Conservation (phyloP, 30 jellyfish, hydroid and myxozoan species). For the Turritopsis rubra region DNA sequence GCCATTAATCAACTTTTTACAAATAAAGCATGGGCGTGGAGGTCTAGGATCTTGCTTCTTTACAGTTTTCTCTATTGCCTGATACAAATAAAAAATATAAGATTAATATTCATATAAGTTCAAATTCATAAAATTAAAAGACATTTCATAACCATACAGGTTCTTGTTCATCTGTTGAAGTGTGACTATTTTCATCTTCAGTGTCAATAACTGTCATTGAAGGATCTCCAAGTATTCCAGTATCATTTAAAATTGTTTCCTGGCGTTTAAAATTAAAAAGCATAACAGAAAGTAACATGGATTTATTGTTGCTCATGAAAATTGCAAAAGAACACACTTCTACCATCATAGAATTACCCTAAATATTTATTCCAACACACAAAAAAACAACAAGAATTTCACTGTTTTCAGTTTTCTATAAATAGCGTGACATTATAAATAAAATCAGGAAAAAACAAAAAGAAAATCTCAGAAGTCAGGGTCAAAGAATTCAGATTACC, state of each 20-base stretch:
- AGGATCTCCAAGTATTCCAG: not conserved
- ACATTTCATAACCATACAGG: not conserved
- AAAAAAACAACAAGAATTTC: not conserved
- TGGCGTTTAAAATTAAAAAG: not conserved
- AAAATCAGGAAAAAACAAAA: not conserved
- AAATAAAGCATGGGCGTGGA: not conserved
- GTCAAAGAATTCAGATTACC: not conserved
- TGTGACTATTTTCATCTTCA: not conserved
- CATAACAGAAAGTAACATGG: not conserved
- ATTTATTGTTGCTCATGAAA: not conserved
- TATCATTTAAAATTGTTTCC: not conserved
- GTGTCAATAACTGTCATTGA: not conserved
- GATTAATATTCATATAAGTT: not conserved
- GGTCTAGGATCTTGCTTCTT: conserved; percentile 4
- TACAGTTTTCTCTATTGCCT: not conserved
- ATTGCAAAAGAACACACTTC: not conserved
- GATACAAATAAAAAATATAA: not conserved
- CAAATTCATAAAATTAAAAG: not conserved
- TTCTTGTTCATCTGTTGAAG: not conserved
- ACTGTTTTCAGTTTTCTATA: not conserved
- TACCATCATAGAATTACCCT: not conserved
- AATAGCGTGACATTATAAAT: not conserved
- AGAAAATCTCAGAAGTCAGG: not conserved
- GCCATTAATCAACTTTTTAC: not conserved
- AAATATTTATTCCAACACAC: not conserved